Evolutionary conservation across 2,888 invertebrate species (phyloP), one percentile per base, ranked within the genome.

Genomic region (Idaea dimidiata): DNA sequence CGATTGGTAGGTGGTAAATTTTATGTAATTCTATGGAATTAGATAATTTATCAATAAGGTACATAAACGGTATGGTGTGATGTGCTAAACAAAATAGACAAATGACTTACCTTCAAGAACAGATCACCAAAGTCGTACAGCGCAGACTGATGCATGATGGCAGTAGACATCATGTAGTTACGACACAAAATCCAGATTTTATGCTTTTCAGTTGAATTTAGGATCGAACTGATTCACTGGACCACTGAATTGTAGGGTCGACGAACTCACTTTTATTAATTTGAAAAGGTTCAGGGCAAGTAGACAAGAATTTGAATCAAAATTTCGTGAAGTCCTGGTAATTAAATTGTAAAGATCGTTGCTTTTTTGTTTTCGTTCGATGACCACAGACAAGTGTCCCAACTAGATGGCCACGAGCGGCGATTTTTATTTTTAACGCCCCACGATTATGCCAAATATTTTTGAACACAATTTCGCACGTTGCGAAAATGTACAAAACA

Each of bases 61-160:
- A n/a, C n/a, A n/a, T 24, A 24, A 24, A 24, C 24, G 24, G 24
- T 24, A 5, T 3, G 24, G 33, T 33, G 16, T 54, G 17, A 17
- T 56, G 17, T 56, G 8, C 62, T 24, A 68, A 61, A 61, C 72
- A 59, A 54, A 63, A 57, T 53, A 67, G 72, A 65, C 63, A 66
- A 70, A 68, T 64, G 63, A 81, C 88, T 89, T 94, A 95, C 95
- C 95, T 95, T 95, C 86, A 95, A 93, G 80, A 95, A 92, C 89
- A 94, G 94, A 88, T 96, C 95, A 93, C 94, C 95, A 93, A 95
- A 95, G 82, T 95, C 95, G 92, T 95, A 95, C 93, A 95, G 94
- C 83, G 95, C 94, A 90, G 94, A 94, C 91, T 94, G 94, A 90
- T 95, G 94, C 95, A 96, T 95, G 89, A 96, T 95, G 87, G 95